phyloP scores from a whole-genome alignment of 2,113 vertebrate genomes.

The Gopherus flavomarginatus region DNA sequence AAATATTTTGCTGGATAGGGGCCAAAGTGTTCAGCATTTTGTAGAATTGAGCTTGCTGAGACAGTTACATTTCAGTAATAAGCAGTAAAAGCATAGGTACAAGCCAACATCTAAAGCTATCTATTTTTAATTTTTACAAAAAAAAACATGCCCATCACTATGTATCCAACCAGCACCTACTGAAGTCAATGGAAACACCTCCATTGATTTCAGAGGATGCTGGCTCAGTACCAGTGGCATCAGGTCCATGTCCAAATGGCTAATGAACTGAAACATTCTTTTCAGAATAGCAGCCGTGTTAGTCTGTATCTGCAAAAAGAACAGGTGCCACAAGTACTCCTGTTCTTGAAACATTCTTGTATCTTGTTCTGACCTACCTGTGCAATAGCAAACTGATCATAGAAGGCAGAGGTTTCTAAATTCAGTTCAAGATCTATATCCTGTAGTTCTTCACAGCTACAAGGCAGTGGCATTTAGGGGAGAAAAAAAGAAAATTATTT shows the following conservation, averaged over 20 bases:
- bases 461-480: not conserved
- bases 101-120: not conserved
- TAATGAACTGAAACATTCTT: not conserved
- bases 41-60: not conserved
- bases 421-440: slow-evolving; percentile 92
- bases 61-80: not conserved
- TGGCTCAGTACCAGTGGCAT: not conserved
- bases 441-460: slow-evolving; percentile 95
- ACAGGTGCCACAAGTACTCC: too few species aligned
- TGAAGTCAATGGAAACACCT: slow-evolving; percentile 37
- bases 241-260: slow-evolving; percentile 12
- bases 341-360: not conserved
- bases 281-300: too few species aligned
- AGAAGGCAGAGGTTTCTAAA: slow-evolving; percentile 94
- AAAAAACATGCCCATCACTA: not conserved
- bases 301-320: too few species aligned
- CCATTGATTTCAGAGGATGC: slow-evolving; percentile 23
- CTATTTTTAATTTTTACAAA: not conserved
- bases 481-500: slow-evolving; percentile 30
- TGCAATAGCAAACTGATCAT: slow-evolving; percentile 94
- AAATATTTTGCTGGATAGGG: not conserved
- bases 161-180: not conserved
- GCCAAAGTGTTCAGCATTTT: not conserved
- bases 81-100: not conserved
- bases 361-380: slow-evolving; percentile 82